phyloP scores from a whole-genome alignment of 2,797 vertebrate species.

The Pipistrellus pipistrellus region DNA sequence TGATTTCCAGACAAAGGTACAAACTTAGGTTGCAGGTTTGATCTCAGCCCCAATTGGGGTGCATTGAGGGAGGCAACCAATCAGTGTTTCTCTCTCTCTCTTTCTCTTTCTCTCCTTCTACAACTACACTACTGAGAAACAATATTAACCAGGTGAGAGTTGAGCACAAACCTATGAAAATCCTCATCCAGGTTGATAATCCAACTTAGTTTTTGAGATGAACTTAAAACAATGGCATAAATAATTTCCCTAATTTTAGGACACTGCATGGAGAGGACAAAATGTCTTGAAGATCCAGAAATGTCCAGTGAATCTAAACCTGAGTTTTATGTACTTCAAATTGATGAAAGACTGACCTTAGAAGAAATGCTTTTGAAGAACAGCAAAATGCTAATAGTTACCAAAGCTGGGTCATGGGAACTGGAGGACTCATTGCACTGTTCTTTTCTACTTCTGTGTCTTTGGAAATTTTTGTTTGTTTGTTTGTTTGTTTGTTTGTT shows the following conservation, averaged over 20 bases:
- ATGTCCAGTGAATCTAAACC: not conserved
- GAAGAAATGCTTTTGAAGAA: conserved; percentile 11
- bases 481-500: no score
- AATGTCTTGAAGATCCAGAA: conserved; percentile 31
- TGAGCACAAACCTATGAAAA: not conserved
- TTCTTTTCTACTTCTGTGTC: conserved; percentile 26
- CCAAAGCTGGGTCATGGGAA: not conserved
- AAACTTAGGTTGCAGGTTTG: no score
- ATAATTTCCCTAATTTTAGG: conserved; percentile 6
- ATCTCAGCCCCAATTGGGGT: no score
- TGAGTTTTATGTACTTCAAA: conserved; percentile 34
- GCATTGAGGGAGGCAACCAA: no score
- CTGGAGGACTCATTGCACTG: not conserved
- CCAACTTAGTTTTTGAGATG: conserved; percentile 24
- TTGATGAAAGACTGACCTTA: not conserved
- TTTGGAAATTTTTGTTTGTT: not conserved
- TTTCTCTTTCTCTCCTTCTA: not conserved
- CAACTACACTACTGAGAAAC: not conserved
- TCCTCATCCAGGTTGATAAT: not conserved
- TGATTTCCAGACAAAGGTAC: no score
- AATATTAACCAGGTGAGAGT: not conserved
- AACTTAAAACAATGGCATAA: conserved; percentile 40
- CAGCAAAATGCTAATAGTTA: conserved; percentile 32
- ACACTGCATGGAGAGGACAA: not conserved
- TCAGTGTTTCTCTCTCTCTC: no score